phyloP scores from a whole-genome alignment of 2,888 invertebrate genomes.

The Didymodactylos carnosus region DNA sequence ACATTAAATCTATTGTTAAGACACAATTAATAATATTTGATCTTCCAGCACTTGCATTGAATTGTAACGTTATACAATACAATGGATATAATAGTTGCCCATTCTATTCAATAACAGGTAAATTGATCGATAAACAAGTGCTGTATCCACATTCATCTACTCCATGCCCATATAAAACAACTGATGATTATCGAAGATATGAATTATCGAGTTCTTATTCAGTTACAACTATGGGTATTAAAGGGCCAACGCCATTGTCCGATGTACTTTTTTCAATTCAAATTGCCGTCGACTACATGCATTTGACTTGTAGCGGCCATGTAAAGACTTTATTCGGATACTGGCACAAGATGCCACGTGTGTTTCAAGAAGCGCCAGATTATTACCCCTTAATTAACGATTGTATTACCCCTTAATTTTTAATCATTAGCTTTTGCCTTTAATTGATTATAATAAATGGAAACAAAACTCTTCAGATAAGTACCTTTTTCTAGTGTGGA shows the following conservation, averaged over 20 bases:
- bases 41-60: background rate
- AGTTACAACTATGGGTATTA: background rate
- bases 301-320: background rate
- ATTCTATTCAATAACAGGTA: background rate
- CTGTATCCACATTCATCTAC: background rate
- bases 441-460: background rate
- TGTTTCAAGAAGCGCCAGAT: background rate
- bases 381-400: too few species aligned
- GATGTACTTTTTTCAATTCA: background rate
- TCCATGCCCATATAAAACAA: background rate
- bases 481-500: too few species aligned
- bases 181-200: background rate
- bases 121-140: background rate
- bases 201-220: background rate
- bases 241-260: background rate
- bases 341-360: background rate
- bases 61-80: background rate
- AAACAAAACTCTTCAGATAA: background rate
- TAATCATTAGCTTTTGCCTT: background rate
- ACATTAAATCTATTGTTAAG: background rate
- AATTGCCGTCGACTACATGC: background rate
- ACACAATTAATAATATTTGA: background rate
- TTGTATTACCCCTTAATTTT: too few species aligned
- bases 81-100: background rate
- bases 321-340: background rate